Base-by-base conservation (phyloP, 2,888 invertebrate species). In the Doris montereyensis region DNA sequence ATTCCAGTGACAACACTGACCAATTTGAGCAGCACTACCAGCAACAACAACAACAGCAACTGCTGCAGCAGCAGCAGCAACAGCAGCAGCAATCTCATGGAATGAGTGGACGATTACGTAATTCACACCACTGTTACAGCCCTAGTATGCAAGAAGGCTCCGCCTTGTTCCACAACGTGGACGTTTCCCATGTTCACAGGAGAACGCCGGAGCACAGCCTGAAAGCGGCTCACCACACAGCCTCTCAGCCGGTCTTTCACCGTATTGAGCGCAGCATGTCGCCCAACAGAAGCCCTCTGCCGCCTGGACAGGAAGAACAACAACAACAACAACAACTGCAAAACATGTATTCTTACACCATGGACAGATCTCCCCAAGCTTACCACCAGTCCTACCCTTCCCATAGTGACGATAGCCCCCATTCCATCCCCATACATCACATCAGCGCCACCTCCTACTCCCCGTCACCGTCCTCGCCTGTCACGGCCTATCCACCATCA, bases 121-220 rank as follows among this genome's bases (percentile, higher is more conserved):
- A 67, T 30, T 34, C 82, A 35, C 84, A 85, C 68, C 84, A 87
- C 72, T 86, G 86, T 82, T 88, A 88, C 81, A 88, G 88, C 79
- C 88, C 88, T 21, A 83, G 88, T 28, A 81, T 82, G 26, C 86
- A 86, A 68, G 88, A 88, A 79, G 85, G 83, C 26, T 72, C 80
- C 17, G 81, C 77, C 21, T 52, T 57, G 1, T 78, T 82, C 28
- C 68, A 81, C 10, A 77, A 79, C 2, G 41, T 77, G 17, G 76
- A 78, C 52, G 41, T 76, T 5, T 26, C 81, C 1, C 78, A 73
- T 5, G 70, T 76, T 17, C 81, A 82, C 3, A 75, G 74, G 30
- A 60, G 65, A 17, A 84, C 82, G 60, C 80, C 58, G 35, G 77
- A 71, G 28, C 34, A 60, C 3, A 28, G 62, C n/a, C 65, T 68